Evolutionary conservation across 1,140 invertebrate species (phyloP), one percentile per base, ranked within the genome.

Genomic region (Halictus rubicundus): DNA sequence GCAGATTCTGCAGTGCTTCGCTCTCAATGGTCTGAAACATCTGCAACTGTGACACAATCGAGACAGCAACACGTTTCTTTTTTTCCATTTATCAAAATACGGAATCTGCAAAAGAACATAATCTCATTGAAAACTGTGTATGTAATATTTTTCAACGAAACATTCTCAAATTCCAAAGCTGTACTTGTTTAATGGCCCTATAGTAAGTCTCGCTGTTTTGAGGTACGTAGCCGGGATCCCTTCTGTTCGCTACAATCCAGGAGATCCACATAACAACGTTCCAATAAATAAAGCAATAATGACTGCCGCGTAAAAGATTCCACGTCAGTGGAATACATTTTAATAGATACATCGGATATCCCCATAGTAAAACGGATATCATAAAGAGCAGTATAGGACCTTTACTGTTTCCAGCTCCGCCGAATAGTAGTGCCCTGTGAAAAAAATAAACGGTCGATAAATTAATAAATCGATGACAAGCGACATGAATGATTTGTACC

Each of bases 181-280:
- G 65, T 88, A 94, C 94, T 90, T 97, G 96, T 91, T 97, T 96
- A 66, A 98, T 98, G 37, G 97, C 97, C 88, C 96, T 93, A 85
- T 97, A 96, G 91, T 99, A 98, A 12, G 97, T 96, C 68, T 98
- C 97, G 2, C 97, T 97, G 89, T 98, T 98, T 83, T 96, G 95
- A 0, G 97, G 96, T 68, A 98, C 95, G 84, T 97, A 98, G 4
- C 98, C 97, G 0, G 97, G 98, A 92, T 98, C 96, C 74, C 96
- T 95, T 27, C 97, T 94, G 87, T 98, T 98, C 6, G 97, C 97
- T 32, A 97, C 95, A n/a, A 97, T 95, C 95, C 98, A 97, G 83
- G 96, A 97, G 4, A 98, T 92, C 97, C 97, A 98, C 97, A 98
- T 98, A 2, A 98, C 94, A 9, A 96, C 93, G 89, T 98, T 98